Evolutionary conservation across 2,797 vertebrate species (phyloP).

Genomic region (Limosa lapponica): DNA sequence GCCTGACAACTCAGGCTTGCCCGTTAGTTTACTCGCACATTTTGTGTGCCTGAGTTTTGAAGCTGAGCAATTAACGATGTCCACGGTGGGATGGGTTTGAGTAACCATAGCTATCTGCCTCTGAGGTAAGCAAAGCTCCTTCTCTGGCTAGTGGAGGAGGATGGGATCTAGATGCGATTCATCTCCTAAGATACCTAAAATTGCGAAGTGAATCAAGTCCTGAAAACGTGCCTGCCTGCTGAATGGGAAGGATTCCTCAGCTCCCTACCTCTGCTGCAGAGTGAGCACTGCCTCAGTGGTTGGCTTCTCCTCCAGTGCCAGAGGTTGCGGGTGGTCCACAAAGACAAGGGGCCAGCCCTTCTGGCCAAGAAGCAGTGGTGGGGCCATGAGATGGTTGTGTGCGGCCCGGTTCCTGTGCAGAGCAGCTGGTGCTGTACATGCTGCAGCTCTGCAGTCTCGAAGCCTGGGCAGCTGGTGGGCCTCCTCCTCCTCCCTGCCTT

Average conservation of each 20-base stretch:
- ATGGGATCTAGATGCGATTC: accelerated
- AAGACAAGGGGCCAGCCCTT: not conserved
- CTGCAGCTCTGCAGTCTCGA: not conserved
- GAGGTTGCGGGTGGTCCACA: not conserved
- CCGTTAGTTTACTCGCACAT: accelerated
- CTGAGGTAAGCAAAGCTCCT: not conserved
- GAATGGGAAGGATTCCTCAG: too few species aligned
- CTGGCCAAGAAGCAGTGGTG: not conserved
- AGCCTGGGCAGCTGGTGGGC: not conserved
- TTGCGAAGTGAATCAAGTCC: not conserved
- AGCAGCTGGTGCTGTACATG: accelerated
- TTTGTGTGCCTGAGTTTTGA: not conserved
- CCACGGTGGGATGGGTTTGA: not conserved
- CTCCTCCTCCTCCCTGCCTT: not conserved
- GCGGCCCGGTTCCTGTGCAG: not conserved
- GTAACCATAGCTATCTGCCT: not conserved
- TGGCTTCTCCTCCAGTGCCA: not conserved
- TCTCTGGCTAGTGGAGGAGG: not conserved
- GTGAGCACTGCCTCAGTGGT: accelerated
- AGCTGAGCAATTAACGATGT: not conserved
- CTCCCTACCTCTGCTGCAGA: not conserved
- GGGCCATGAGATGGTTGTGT: accelerated
- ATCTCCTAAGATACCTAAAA: not conserved
- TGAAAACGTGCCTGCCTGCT: not conserved
- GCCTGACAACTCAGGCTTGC: not conserved